Base-by-base conservation (phyloP, 2,113 vertebrate genomes). In the Ibidorhyncha struthersii region DNA sequence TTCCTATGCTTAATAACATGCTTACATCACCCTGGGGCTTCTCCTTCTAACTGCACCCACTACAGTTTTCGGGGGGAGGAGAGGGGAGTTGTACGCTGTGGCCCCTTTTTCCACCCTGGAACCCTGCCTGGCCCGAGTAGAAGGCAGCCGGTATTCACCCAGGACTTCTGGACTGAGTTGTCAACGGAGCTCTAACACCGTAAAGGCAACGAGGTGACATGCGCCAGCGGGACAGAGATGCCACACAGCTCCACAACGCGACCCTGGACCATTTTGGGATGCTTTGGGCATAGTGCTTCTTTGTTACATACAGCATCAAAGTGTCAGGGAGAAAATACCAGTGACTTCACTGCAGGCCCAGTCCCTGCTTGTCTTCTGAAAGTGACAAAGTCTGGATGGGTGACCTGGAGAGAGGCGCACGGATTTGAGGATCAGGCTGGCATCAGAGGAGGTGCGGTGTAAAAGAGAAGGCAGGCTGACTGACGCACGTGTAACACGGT, bases 401-500 rank as follows among this genome's bases (percentile, higher is more conserved):
- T 55, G 17, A 6, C 38, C 65, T n/a, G 27, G 34, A 53, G 82
- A 76, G 47, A 52, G 32, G 36, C 59, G 23, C 10, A 10, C 71
- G 49, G 58, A 10, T 62, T 79, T 70, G 13, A 13, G 32, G 26
- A 73, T 80, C 20, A 56, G 78, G 5, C 32, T 0, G 1, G 34
- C 32, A 52, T 73, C 26, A 10, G 34, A n/a, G 55, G 61, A 50
- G 53, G 11, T 43, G 58, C 40, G 29, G 18, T 14, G 26, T 40
- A 10, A 49, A 59, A 79, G 26, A 9, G 18, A 74, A 36, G 43
- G 65, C 47, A 47, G 65, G 41, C 83, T 84, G 63, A 41, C 63
- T 30, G 63, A 45, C 0, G 0, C 12, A 52, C 45, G 10, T 38
- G 3, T 4, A 41, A 26, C 30, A 16, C 0, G 0, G n/a, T 26